Evolutionary conservation across 1,140 invertebrate genomes (phyloP), one percentile per base, ranked within the genome.

Genomic region (Achroia grisella): DNA sequence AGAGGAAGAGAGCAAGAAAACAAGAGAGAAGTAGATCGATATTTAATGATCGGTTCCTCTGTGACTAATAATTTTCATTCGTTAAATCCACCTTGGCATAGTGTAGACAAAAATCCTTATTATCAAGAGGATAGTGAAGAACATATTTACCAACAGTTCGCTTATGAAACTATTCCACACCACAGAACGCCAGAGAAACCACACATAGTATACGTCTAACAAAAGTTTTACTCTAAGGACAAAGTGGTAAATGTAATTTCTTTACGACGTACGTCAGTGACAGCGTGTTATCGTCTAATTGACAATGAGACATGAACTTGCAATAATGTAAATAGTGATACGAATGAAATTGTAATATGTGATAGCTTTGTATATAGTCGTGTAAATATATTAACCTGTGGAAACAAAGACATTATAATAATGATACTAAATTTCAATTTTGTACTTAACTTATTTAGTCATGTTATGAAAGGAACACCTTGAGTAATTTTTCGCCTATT

Each of bases 161-260:
- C 87, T n/a, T 87, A 87, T 47, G 85, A 88, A 66, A 86, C 86
- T 23, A 88, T 89, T 17, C 80, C 86, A 52, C 78, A 74, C 41
- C 82, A 87, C 50, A 73, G 83, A 56, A 85, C 86, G 48, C 86
- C 83, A 59, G 77, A 87, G 45, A 88, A 88, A 69, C 89, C 89
- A 39, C 89, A 90, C 69, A 89, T 90, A 85, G 89, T 90, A 71
- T 90, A 90, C 62, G 89, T 90, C 52, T 90, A 89, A 87, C 81
- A 76, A 66, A 79, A 70, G 61, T 64, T 74, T 71, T 67, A 47
- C 48, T 56, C 59, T 64, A 68, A 62, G 63, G 62, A 78, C 78
- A 67, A 65, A 73, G 56, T 70, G 52, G 46, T 54, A 49, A 56
- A 63, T 61, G 71, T 65, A 54, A 69, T 55, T 51, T 60, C 53